A percentile compares a stretch with the other conserved stretches of the same genome.
Evolutionary conservation across 2,113 vertebrate species (phyloP).

Genomic region (Xerus inauris): DNA sequence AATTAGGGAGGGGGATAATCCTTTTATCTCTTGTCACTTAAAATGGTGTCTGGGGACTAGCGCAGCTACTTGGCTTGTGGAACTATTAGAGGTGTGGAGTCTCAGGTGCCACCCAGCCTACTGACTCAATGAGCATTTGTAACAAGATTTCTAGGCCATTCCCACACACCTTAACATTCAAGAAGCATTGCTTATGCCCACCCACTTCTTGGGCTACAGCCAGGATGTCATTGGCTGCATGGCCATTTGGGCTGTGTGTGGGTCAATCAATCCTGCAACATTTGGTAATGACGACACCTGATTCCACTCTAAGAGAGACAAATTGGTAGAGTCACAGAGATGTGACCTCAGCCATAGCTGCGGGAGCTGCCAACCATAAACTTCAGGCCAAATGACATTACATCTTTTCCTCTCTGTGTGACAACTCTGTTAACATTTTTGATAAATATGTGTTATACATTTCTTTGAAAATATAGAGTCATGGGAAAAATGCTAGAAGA

Average conservation of each 20-base stretch:
- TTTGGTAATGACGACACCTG: slow-evolving; percentile 73
- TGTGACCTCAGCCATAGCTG: slow-evolving; percentile 57
- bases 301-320: slow-evolving; percentile 79
- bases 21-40: background rate
- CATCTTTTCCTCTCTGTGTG: slow-evolving; percentile 56
- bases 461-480: slow-evolving; percentile 72
- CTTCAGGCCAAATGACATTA: slow-evolving; percentile 60
- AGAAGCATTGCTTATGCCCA: background rate
- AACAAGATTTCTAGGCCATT: background rate
- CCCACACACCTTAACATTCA: background rate
- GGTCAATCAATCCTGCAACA: slow-evolving; percentile 57
- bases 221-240: slow-evolving; percentile 16
- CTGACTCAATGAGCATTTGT: background rate
- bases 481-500: slow-evolving; percentile 60
- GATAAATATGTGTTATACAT: slow-evolving; percentile 72
- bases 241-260: background rate
- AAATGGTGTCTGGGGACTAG: background rate
- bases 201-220: slow-evolving; percentile 19
- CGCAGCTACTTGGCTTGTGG: rapidly evolving
- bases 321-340: slow-evolving; percentile 60
- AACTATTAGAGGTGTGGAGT: too few species aligned
- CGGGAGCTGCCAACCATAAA: slow-evolving; percentile 61
- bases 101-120: background rate
- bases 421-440: slow-evolving; percentile 73
- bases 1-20: background rate